These are phyloP conservation scores for Trichogramma pretiosum DNA, from an alignment of 1,140 invertebrate genomes.

Conservation along the genomic window DNA sequence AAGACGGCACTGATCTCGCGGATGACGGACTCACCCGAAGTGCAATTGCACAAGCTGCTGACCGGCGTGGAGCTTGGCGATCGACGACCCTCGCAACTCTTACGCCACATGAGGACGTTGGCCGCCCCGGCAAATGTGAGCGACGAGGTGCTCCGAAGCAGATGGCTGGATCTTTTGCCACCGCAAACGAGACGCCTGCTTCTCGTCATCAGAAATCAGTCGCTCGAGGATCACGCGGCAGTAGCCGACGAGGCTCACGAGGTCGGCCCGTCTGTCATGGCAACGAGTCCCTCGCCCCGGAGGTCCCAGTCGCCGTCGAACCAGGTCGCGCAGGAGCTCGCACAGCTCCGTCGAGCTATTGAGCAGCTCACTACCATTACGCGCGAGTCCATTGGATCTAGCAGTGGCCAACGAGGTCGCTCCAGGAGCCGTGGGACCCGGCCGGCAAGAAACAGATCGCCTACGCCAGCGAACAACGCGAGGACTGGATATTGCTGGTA, in stretches of 20 bases:
- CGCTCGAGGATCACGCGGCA: background rate
- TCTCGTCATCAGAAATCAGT: background rate
- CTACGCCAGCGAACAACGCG: too few species aligned
- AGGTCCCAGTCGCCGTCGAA: background rate
- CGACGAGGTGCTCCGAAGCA: too few species aligned
- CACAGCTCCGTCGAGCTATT: background rate
- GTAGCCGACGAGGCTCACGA: background rate
- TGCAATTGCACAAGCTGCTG: background rate
- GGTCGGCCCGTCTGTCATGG: background rate
- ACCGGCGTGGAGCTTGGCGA: background rate
- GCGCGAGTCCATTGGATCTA: background rate
- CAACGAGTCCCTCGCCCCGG: background rate
- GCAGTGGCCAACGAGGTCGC: too few species aligned
- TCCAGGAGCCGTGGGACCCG: too few species aligned
- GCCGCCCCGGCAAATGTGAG: background rate
- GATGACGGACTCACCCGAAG: background rate
- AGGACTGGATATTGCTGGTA: background rate
- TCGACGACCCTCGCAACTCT: conserved; percentile 1
- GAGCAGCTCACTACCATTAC: background rate
- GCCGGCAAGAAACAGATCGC: too few species aligned
- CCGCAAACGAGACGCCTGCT: background rate
- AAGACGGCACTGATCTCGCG: background rate
- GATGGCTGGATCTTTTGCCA: background rate
- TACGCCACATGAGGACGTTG: background rate
- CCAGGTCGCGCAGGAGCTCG: too few species aligned